Evolutionary conservation across 2,113 vertebrate genomes (phyloP).

Genomic region (Pseudopipra pipra): DNA sequence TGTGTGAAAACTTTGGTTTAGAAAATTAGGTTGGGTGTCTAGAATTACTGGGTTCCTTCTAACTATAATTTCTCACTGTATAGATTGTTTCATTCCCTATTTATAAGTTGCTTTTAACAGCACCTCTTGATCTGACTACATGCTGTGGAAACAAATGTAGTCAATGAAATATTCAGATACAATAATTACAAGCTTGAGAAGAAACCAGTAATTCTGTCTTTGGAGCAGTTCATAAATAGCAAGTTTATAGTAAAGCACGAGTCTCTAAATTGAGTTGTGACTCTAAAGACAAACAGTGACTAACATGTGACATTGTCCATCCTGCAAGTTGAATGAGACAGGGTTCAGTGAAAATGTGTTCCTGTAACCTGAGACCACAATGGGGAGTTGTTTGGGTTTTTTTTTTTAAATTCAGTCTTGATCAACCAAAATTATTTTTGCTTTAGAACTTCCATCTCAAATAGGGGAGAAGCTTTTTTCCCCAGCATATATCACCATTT

Average conservation of each 20-base stretch:
- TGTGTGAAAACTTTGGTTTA: not conserved
- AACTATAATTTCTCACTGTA: not conserved
- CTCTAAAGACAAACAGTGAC: not conserved
- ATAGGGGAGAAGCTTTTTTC: not conserved
- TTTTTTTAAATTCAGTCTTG: not conserved
- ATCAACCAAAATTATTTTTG: not conserved
- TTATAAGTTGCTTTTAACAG: slow-evolving; percentile 1
- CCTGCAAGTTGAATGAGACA: not conserved
- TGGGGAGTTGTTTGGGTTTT: not conserved
- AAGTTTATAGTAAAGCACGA: not conserved
- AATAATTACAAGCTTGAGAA: slow-evolving; percentile 36
- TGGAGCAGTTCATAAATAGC: not conserved
- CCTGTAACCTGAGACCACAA: not conserved
- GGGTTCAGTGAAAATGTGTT: not conserved
- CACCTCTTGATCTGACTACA: slow-evolving; percentile 16
- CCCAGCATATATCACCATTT: not conserved
- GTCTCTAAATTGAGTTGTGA: not conserved
- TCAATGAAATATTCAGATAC: slow-evolving; percentile 29
- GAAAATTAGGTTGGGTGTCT: not conserved
- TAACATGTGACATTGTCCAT: not conserved
- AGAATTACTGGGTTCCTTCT: not conserved
- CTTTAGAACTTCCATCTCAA: not conserved
- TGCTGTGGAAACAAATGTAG: slow-evolving; percentile 42
- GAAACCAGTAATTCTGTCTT: slow-evolving; percentile 20
- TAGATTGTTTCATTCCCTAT: not conserved